Conservation (phyloP, 2,113 vertebrate species). For the Ursus arctos region DNA sequence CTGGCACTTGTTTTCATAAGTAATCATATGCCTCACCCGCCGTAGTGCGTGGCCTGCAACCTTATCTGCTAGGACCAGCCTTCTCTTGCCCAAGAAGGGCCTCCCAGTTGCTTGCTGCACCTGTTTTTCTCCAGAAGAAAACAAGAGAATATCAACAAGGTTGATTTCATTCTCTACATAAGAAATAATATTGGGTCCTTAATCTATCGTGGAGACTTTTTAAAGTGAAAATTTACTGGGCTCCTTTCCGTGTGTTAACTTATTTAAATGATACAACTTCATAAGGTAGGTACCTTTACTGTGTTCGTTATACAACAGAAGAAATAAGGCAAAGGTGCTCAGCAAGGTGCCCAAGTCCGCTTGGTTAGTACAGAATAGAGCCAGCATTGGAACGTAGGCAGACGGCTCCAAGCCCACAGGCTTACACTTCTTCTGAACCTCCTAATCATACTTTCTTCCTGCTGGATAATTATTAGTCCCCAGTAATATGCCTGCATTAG, state of each 20-base stretch:
- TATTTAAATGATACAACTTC: slow-evolving; percentile 17
- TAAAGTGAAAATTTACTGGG: slow-evolving; percentile 10
- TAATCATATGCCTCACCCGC: slow-evolving; percentile 75
- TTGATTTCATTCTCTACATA: not conserved
- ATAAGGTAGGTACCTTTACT: not conserved
- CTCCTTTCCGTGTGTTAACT: slow-evolving; percentile 19
- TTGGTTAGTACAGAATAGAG: not conserved
- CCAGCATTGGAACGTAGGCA: not conserved
- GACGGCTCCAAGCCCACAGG: not conserved
- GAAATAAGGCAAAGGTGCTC: not conserved
- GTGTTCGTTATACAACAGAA: slow-evolving; percentile 23
- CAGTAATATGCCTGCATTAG: not conserved
- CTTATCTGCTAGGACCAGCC: slow-evolving; percentile 84
- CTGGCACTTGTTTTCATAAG: slow-evolving; percentile 67
- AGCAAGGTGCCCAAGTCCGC: not conserved
- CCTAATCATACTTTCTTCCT: not conserved
- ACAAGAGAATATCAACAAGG: slow-evolving; percentile 72
- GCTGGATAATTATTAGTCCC: not conserved
- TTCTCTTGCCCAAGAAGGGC: slow-evolving; percentile 71
- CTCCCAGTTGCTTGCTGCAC: slow-evolving; percentile 68
- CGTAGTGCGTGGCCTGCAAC: slow-evolving; percentile 42
- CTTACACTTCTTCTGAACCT: not conserved
- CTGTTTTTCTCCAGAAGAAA: slow-evolving; percentile 74
- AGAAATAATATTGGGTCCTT: not conserved
- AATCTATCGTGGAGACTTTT: not conserved